These are phyloP conservation scores for Lepeophtheirus salmonis DNA, from an alignment of 1,140 invertebrate species.

Conservation along the genomic window DNA sequence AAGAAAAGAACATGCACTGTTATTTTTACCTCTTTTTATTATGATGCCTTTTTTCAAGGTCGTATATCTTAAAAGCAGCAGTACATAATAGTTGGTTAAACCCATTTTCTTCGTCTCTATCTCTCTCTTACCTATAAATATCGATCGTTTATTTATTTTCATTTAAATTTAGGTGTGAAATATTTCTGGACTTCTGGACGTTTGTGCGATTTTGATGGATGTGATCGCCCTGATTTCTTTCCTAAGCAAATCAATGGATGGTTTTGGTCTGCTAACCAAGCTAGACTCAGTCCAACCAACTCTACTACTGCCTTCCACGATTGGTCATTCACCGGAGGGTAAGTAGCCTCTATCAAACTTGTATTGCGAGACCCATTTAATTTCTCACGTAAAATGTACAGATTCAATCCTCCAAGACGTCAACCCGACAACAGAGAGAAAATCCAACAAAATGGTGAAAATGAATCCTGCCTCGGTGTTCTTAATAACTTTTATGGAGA, in stretches of 20 bases:
- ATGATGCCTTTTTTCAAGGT: too few relatives aligned
- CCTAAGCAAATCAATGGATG: constrained; percentile 72
- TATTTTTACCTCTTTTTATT: too few relatives aligned
- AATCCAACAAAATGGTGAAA: constrained; percentile 42
- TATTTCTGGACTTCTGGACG: constrained; percentile 70
- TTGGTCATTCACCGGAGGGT: constrained; percentile 49
- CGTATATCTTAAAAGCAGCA: too few relatives aligned
- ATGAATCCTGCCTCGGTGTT: constrained; percentile 58
- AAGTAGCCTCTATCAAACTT: background rate
- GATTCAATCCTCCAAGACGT: constrained; percentile 40
- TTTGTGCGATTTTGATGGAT: constrained; percentile 77
- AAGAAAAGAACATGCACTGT: too few relatives aligned
- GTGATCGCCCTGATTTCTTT: constrained; percentile 62
- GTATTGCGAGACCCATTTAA: background rate
- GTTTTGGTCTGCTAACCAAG: constrained; percentile 80
- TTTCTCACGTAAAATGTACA: background rate
- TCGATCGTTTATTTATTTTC: background rate
- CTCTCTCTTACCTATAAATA: background rate
- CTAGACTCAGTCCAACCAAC: constrained; percentile 65
- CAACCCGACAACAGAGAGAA: constrained; percentile 70
- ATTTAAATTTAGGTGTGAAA: constrained; percentile 40
- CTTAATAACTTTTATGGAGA: constrained; percentile 68
- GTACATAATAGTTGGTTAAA: too few relatives aligned
- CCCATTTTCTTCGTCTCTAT: too few relatives aligned
- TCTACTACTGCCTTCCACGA: constrained; percentile 29